These are phyloP conservation scores for Lampris megalopsis DNA, from an alignment of 2,113 vertebrate species.

Conservation along the genomic window DNA sequence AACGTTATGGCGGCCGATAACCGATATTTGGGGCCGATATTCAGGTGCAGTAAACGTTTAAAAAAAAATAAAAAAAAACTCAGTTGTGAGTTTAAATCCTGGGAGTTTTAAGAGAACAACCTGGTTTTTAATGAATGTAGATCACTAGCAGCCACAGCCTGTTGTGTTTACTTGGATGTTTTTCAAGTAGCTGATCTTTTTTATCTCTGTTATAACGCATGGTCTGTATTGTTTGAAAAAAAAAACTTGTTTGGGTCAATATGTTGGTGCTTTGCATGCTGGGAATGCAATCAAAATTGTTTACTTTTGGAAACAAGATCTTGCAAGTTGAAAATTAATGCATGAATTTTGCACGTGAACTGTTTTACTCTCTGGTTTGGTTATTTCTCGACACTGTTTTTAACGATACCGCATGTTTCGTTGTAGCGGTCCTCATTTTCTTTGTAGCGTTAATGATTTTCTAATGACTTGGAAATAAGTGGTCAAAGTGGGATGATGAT, in stretches of 20 bases:
- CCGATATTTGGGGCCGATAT: too few relatives aligned
- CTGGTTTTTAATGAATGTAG: neutral
- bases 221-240: too few relatives aligned
- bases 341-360: slow-evolving; percentile 10
- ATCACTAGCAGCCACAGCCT: neutral
- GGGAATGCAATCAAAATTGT: neutral
- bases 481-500: neutral
- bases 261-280: neutral
- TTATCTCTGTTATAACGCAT: neutral
- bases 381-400: neutral
- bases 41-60: too few relatives aligned
- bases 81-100: neutral
- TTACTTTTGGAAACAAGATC: neutral
- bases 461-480: neutral
- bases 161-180: neutral
- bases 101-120: slow-evolving; percentile 12
- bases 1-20: too few relatives aligned
- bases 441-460: too few relatives aligned
- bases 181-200: neutral
- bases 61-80: neutral
- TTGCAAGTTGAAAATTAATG: neutral
- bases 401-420: neutral
- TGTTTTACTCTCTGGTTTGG: neutral
- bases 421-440: neutral
- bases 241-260: neutral